phyloP scores from a whole-genome alignment of 2,797 vertebrate genomes.

The Pteronotus mesoamericanus region DNA sequence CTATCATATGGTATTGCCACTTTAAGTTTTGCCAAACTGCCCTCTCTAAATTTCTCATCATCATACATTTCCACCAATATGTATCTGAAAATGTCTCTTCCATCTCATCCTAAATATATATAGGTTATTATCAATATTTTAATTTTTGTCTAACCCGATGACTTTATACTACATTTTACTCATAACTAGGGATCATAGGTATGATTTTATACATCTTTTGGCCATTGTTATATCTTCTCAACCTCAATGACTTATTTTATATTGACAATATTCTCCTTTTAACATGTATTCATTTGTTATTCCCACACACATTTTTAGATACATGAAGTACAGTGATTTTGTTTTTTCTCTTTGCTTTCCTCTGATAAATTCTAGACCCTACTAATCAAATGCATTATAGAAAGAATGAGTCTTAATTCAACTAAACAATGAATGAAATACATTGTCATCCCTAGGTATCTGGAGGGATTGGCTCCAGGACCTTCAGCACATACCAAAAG shows the following conservation, averaged over 20 bases:
- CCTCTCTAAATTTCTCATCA: neutral
- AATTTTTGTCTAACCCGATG: neutral
- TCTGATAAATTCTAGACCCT: neutral
- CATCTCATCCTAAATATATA: neutral
- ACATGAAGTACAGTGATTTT: neutral
- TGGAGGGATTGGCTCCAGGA: neutral
- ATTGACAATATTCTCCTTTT: neutral
- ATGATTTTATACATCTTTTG: neutral
- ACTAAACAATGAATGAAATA: neutral
- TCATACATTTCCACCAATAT: neutral
- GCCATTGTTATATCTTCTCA: neutral
- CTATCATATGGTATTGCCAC: neutral
- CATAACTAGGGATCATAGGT: neutral
- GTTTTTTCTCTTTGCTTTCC: neutral
- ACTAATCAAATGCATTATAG: neutral
- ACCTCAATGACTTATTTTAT: neutral
- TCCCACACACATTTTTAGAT: neutral
- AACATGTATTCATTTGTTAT: neutral
- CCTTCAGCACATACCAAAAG: neutral
- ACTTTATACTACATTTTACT: neutral
- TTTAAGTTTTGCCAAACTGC: neutral
- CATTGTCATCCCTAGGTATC: neutral
- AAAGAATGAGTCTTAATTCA: neutral
- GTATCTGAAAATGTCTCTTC: neutral
- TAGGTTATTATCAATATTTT: neutral